These are phyloP conservation scores for Brachionus koreanus DNA, from an alignment of 1,140 invertebrate genomes.

Conservation along the genomic window DNA sequence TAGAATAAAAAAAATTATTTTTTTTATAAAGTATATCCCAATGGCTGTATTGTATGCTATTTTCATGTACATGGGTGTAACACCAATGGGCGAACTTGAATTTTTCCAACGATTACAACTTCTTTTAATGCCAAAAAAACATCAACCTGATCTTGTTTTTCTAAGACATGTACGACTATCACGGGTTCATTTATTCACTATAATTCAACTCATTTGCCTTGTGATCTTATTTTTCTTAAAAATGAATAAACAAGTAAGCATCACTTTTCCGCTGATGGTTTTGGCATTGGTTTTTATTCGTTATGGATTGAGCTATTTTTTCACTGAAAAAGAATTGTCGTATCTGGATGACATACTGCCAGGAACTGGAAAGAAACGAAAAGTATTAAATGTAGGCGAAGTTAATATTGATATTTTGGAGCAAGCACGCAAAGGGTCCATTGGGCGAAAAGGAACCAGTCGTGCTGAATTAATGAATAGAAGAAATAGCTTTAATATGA, in stretches of 20 bases:
- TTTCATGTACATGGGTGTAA: constrained; percentile 97
- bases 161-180: constrained; percentile 80
- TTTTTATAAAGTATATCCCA: constrained; percentile 69
- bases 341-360: constrained; percentile 44
- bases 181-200: constrained; percentile 88
- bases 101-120: constrained; percentile 91
- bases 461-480: background rate
- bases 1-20: background rate
- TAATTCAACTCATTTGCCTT: constrained; percentile 85
- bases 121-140: constrained; percentile 96
- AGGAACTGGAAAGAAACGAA: constrained; percentile 35
- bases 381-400: background rate
- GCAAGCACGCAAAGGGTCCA: background rate
- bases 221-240: constrained; percentile 88
- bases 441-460: background rate
- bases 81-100: constrained; percentile 82
- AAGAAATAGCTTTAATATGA: background rate
- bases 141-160: constrained; percentile 97
- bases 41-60: constrained; percentile 88
- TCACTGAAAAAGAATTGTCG: constrained; percentile 31
- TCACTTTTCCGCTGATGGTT: constrained; percentile 91
- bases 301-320: constrained; percentile 14
- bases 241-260: constrained; percentile 86
- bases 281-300: constrained; percentile 26
- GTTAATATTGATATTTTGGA: constrained; percentile 12